Base-by-base conservation (phyloP, 2,113 vertebrate genomes). In the Notiomystis cincta region DNA sequence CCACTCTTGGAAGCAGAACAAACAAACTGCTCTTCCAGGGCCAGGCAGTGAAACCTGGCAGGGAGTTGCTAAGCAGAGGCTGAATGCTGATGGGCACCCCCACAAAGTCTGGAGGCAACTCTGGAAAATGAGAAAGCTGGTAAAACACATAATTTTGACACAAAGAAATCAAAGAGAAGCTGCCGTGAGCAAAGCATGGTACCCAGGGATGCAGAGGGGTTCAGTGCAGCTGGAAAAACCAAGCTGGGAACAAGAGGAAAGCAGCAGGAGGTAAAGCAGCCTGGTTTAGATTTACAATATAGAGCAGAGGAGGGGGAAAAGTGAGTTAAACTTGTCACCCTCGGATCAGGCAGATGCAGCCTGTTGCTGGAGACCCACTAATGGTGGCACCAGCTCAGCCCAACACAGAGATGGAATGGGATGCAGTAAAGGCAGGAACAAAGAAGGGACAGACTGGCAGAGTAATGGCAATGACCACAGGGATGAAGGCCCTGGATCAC, bases 21-120 rank as follows among this genome's bases (percentile, higher is more conserved):
- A 95, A 93, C 91, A 86, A 93, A 62, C 44, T 60, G 81, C 87
- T 96, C 65, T 54, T n/a, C 58, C 84, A 84, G 28, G 44, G 62
- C 76, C 82, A 57, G 66, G 71, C 79, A 15, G n/a, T 8, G 45
- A 67, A 72, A 61, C 37, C 54, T 40, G 76, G 72, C 72, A 40
- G 48, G 40, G 38, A 84, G 86, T 6, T 94, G 86, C 93, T 90
- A 86, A 61, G 93, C 82, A 65, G 86, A 76, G 58, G 28, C 79
- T 86, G 62, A 90, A 71, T 2, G 3, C 28, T 8, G 15, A 64
- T 14, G 66, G 62, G 75, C 50, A 92, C 66, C 54, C 61, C 82
- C 67, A 60, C 1, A 4, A 57, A 89, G 89, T 80, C 76, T 53
- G 80, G 6, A 89, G 76, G 71, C 71, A 81, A n/a, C 58, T 37